A percentile compares a stretch with the other conserved stretches of the same genome.
These are phyloP conservation scores for Paralvinella palmiformis DNA, from an alignment of 1,140 invertebrate species.

Conservation along the genomic window DNA sequence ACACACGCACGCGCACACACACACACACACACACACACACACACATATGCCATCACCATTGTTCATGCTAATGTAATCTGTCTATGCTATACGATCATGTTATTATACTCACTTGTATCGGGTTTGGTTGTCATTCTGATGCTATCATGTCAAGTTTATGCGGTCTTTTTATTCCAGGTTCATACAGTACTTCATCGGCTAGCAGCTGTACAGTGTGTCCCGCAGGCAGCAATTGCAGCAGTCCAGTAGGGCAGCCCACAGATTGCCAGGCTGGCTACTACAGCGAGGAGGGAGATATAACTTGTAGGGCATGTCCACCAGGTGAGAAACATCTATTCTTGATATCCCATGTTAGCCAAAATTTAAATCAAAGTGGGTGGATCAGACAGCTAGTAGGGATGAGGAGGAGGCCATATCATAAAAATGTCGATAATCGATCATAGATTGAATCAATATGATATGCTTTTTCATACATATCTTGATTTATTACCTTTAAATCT, in stretches of 20 bases:
- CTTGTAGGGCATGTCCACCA: neutral
- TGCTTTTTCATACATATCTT: too few relatives aligned
- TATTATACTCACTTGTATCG: neutral
- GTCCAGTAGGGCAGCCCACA: slow-evolving; percentile 12
- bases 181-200: neutral
- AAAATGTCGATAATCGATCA: too few relatives aligned
- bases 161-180: neutral
- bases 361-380: too few relatives aligned
- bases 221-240: neutral
- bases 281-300: neutral
- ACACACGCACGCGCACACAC: too few relatives aligned
- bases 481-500: too few relatives aligned
- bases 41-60: too few relatives aligned
- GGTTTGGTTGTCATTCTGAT: neutral
- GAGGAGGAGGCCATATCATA: too few relatives aligned
- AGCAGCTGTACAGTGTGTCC: neutral
- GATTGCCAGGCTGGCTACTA: slow-evolving; percentile 22
- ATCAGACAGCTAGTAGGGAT: too few relatives aligned
- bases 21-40: too few relatives aligned
- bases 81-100: neutral
- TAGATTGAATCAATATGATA: too few relatives aligned
- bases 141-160: neutral
- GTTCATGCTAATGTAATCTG: neutral
- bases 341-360: neutral
- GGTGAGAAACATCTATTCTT: neutral